Conservation (phyloP, 2,888 invertebrate species). For the Alloscopus bannaensis region DNA sequence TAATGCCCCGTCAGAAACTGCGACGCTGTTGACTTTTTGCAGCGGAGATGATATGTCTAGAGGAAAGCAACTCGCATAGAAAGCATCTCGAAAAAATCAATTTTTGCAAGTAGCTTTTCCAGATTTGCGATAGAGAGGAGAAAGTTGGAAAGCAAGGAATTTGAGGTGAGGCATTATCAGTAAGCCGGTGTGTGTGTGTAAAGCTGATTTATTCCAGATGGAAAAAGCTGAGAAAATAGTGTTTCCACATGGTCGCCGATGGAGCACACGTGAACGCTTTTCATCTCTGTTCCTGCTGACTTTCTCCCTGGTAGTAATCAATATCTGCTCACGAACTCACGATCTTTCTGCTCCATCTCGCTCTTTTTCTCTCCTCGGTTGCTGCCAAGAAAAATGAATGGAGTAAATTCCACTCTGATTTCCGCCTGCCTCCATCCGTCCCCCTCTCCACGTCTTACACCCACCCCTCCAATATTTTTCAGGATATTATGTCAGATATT, state of each 20-base stretch:
- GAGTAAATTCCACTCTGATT: too few species aligned
- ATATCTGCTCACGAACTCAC: background rate
- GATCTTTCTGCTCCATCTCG: too few species aligned
- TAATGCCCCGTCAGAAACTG: background rate
- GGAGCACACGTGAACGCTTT: background rate
- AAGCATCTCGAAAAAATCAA: too few species aligned
- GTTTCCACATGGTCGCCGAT: background rate
- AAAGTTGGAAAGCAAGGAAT: too few species aligned
- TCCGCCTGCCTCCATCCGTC: too few species aligned
- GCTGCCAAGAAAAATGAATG: background rate
- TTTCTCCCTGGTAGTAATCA: conserved; percentile 15
- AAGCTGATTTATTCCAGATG: conserved; percentile 18
- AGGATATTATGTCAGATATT: background rate
- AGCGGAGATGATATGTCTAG: background rate
- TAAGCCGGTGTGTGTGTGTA: background rate
- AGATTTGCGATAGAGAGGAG: too few species aligned
- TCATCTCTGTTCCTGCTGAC: conserved; percentile 10
- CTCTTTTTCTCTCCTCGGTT: too few species aligned
- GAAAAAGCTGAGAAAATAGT: background rate
- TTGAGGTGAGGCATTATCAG: too few species aligned
- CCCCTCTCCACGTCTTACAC: background rate
- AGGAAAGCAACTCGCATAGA: too few species aligned
- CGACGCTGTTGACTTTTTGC: background rate
- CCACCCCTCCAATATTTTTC: background rate
- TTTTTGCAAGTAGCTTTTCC: too few species aligned